These are phyloP conservation scores for Oscheius myriophilus DNA, from an alignment of 2,888 invertebrate genomes.

Conservation along the genomic window DNA sequence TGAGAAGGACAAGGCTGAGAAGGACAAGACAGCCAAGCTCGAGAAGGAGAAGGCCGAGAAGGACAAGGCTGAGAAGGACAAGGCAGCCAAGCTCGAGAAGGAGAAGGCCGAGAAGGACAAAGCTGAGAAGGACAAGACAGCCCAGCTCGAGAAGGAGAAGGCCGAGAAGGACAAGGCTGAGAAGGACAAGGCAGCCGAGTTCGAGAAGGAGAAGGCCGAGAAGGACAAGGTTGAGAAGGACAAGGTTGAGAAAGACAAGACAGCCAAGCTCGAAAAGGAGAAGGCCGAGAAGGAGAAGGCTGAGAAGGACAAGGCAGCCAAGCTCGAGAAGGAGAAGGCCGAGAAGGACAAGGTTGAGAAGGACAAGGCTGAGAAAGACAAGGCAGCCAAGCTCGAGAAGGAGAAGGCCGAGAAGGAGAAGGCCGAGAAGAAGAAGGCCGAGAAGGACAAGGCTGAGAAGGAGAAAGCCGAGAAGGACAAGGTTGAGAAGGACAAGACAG, in stretches of 20 bases:
- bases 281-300: conserved; percentile 22
- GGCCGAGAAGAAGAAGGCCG: no score
- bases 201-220: conserved; percentile 19
- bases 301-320: conserved; percentile 18
- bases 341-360: conserved; percentile 20
- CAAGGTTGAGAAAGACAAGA: conserved; percentile 11
- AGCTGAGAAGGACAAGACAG: conserved; percentile 6
- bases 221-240: conserved; percentile 15
- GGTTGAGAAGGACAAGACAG: no score
- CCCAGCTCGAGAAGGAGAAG: conserved; percentile 8
- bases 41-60: conserved; percentile 21
- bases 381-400: conserved; percentile 19
- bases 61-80: conserved; percentile 15
- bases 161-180: conserved; percentile 21
- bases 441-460: no score
- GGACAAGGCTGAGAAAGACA: conserved; percentile 16
- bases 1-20: conserved; percentile 11
- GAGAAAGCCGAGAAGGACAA: no score
- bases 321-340: conserved; percentile 10
- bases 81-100: conserved; percentile 21
- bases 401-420: conserved; percentile 11
- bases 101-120: conserved; percentile 20
- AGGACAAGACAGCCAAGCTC: conserved; percentile 8
- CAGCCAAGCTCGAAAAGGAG: conserved; percentile 7
- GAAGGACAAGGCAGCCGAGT: conserved; percentile 23